Base-by-base conservation (phyloP, 2,797 vertebrate species). In the Manis crassicaudata region DNA sequence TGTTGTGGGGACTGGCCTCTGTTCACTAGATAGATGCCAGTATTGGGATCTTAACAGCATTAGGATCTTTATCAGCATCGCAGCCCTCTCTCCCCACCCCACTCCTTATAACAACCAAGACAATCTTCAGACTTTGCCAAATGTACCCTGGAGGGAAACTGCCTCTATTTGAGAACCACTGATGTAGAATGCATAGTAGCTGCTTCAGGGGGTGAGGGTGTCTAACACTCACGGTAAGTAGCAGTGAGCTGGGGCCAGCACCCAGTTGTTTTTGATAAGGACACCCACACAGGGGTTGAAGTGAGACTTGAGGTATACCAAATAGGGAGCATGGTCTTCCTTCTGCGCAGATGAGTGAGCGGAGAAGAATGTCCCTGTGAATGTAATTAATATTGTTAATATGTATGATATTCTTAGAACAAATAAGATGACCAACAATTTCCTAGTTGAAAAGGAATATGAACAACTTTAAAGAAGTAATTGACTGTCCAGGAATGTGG, bases 261-360 rank as follows among this genome's bases (percentile, higher is more conserved):
- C 97, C 97, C 97, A 98, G 52, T 16, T 92, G 21, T 35, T 54
- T 81, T 97, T 96, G 87, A 98, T 97, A 79, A 98, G 97, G 58
- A 97, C 97, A 6, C 97, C 97, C 80, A 97, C 97, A 35, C 97
- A 98, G 7, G 97, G 97, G 37, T 96, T 97, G 92, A 97, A 97
- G 76, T 95, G 72, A 77, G 97, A 98, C 83, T 93, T 97, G 88
- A 98, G 97, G 80, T 97, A 97, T 4, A 46, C 97, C 87, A 98
- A 17, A 12, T 97, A 98, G 23, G 97, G 97, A 67, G 97, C 94
- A 40, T 65, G 70, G 17, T 98, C 97, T 29, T 98, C 97, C 73
- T 94, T 96, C 90, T 98, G 97, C 79, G 68, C 79, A 20, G 35
- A 7, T 3, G 95, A 94, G 16, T 82, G 17, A 73, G 62, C 43